Conservation (phyloP, 2,113 vertebrate species). For the Thryonomys swinderianus region DNA sequence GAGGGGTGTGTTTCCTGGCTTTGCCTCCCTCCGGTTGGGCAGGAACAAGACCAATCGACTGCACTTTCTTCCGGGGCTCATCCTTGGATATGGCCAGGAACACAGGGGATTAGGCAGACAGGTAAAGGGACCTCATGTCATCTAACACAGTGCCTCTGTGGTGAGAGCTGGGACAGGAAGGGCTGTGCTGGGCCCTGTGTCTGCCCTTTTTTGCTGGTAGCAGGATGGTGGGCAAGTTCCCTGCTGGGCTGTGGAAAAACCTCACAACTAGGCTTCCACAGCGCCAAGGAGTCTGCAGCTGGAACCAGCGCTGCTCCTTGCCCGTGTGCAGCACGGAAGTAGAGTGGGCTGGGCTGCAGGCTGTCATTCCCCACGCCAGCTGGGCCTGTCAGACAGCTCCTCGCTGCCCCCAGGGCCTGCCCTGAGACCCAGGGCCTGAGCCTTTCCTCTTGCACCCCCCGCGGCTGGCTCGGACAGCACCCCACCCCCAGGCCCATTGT, state of each 20-base stretch:
- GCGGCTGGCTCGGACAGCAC: neutral
- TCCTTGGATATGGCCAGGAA: neutral
- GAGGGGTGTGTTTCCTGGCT: neutral
- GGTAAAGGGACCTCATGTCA: accelerated
- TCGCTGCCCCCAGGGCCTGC: neutral
- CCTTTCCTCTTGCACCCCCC: conserved; percentile 39
- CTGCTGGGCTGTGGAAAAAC: neutral
- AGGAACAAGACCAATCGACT: neutral
- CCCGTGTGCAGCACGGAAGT: neutral
- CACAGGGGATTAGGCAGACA: too few species aligned
- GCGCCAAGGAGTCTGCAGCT: neutral
- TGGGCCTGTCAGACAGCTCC: conserved; percentile 22
- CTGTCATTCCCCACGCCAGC: neutral
- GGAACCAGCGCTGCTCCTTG: neutral
- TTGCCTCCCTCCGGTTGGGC: neutral
- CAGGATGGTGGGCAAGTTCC: neutral
- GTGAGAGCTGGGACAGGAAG: neutral
- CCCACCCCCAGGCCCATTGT: conserved; percentile 42
- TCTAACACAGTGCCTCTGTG: neutral
- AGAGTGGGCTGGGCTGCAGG: neutral
- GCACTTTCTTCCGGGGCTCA: neutral
- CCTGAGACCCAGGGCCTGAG: neutral
- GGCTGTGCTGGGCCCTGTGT: neutral
- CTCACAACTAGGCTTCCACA: neutral
- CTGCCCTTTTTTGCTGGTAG: neutral